Percentiles rank a stretch among this genome's conserved stretches.
phyloP scores from a whole-genome alignment of 2,113 vertebrate species.

The Psophia crepitans region DNA sequence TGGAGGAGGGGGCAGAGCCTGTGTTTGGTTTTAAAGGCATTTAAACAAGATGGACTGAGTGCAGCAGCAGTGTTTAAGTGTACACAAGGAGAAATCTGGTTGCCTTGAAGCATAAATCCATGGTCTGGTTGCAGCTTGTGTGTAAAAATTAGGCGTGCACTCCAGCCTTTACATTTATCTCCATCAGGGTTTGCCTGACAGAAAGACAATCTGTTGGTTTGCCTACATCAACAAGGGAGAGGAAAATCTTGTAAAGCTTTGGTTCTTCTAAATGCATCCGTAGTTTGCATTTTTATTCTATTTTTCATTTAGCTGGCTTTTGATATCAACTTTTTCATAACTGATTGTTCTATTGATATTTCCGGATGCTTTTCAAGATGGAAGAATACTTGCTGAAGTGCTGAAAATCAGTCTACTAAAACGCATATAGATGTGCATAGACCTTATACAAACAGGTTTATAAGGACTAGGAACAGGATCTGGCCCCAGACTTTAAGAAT shows the following conservation, averaged over 20 bases:
- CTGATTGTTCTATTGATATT: slow-evolving; percentile 2
- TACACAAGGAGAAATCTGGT: neutral
- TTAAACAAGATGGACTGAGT: slow-evolving; percentile 53
- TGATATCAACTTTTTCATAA: neutral
- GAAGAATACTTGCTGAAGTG: neutral
- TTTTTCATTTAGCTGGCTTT: slow-evolving; percentile 25
- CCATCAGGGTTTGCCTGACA: slow-evolving; percentile 49
- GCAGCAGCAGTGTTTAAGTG: slow-evolving; percentile 1
- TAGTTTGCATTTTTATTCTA: slow-evolving; percentile 15
- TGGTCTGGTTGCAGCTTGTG: slow-evolving; percentile 33
- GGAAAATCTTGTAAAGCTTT: neutral
- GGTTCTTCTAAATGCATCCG: neutral
- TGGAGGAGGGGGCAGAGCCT: slow-evolving; percentile 30
- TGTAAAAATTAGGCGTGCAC: slow-evolving; percentile 41
- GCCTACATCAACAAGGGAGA: neutral
- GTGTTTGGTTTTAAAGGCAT: slow-evolving; percentile 39
- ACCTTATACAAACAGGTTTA: neutral
- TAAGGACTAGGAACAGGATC: neutral
- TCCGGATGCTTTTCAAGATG: neutral
- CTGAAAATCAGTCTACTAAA: slow-evolving; percentile 10
- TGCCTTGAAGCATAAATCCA: slow-evolving; percentile 53
- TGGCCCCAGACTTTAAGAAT: neutral
- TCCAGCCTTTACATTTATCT: slow-evolving; percentile 50
- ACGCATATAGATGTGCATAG: neutral
- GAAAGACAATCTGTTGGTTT: slow-evolving; percentile 38